Evolutionary conservation across 1,140 invertebrate species (phyloP).

Genomic region (Portunus trituberculatus): DNA sequence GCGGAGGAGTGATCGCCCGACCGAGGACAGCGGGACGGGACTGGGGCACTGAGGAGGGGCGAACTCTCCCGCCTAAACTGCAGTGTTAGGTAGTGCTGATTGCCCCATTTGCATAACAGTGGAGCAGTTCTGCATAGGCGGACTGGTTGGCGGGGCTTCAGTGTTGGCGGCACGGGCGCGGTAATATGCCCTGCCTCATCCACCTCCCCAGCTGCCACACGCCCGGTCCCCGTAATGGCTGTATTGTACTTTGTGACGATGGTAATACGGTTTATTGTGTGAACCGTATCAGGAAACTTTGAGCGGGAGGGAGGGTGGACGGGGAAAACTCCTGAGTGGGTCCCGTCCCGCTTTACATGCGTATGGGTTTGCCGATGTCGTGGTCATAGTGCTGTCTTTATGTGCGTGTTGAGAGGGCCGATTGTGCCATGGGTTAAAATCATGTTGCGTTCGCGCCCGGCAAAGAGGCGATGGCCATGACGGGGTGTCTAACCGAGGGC

Average conservation of each 20-base stretch:
- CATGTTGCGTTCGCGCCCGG: too few relatives aligned
- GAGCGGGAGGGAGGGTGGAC: not conserved
- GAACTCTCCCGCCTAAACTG: constrained; percentile 35
- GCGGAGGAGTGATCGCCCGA: not conserved
- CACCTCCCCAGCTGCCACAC: constrained; percentile 40
- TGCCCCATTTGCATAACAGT: constrained; percentile 67
- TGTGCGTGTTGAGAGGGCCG: not conserved
- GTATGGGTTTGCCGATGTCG: not conserved
- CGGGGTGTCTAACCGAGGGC: too few relatives aligned
- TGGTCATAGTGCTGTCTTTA: not conserved
- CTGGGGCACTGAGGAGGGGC: not conserved
- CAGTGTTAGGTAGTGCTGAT: constrained; percentile 48
- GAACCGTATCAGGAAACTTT: constrained; percentile 14
- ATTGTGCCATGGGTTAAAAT: too few relatives aligned
- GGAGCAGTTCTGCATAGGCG: constrained; percentile 40
- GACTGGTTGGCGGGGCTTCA: constrained; percentile 38
- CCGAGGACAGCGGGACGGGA: constrained; percentile 18
- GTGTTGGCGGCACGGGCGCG: constrained; percentile 40
- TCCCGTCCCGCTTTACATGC: not conserved
- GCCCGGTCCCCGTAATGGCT: not conserved
- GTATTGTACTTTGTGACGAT: not conserved
- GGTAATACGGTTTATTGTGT: constrained; percentile 5
- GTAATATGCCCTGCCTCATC: constrained; percentile 58
- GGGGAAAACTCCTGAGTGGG: not conserved
- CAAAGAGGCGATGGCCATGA: too few relatives aligned